Evolutionary conservation across 2,113 vertebrate species (phyloP), one percentile per base, ranked within the genome.

Genomic region (Phainopepla nitens): DNA sequence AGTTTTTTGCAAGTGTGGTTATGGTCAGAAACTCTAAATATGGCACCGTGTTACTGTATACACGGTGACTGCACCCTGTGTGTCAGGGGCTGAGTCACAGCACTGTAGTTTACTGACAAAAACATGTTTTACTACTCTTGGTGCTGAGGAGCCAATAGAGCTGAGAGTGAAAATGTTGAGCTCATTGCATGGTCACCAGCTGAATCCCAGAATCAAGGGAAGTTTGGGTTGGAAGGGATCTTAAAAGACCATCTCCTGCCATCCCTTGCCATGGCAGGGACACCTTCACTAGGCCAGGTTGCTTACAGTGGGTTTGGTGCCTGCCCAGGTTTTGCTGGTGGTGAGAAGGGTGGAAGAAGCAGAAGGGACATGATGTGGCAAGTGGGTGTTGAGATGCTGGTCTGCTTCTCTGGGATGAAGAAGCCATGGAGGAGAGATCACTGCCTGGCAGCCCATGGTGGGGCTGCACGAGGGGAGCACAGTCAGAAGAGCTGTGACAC

Each of bases 11-110:
- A 70, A 96, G 86, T 88, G 93, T 94, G 93, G 94, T 93, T 97
- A 96, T 94, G 96, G 96, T 96, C 95, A 97, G 90, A 93, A 89
- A 58, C 56, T 86, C 95, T 97, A 97, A 97, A 97, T 96, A 97
- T 41, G 90, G 96, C 91, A 82, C 93, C 9, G 2, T 88, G 88
- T 96, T 95, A 97, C 96, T 96, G 96, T 96, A 95, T 90, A 64
- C 95, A 75, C 44, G 2, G 81, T 82, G 80, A 96, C 91, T 93
- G 91, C 62, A 4, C 86, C 90, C 90, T 93, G 75, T 96, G 96
- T 97, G 94, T 96, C 92, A 95, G 62, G 44, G 90, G 56, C 94
- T 97, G 97, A 97, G 58, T 97, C 97, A 97, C 72, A 87, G 78
- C 7, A 15, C 70, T 29, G 86, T 5, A 85, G 82, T 91, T 96